Evolutionary conservation across 2,113 vertebrate genomes (phyloP), one percentile per base, ranked within the genome.

Genomic region (Zosterops hypoxanthus): DNA sequence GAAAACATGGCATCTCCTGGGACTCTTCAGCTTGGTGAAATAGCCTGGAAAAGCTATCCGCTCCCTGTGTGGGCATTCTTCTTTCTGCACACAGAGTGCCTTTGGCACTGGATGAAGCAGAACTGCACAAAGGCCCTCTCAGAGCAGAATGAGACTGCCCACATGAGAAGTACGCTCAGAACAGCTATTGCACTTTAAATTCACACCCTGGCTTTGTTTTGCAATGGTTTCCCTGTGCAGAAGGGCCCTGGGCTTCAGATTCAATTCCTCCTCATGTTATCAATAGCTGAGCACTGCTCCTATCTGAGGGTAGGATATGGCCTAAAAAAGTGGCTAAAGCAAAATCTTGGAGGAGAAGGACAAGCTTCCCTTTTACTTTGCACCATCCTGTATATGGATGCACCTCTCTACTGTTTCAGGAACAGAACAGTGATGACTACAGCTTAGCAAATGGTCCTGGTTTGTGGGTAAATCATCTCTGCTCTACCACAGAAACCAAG

Each of bases 11-110:
- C 64, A 86, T 97, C 95, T 94, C 96, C 77, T n/a, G 95, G 94
- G 96, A 95, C 77, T 57, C n/a, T 46, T 79, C 91, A 87, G 84
- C 83, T 46, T 94, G 94, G 84, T 88, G 95, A 95, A 97, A 96
- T 34, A 95, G 92, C 57, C 86, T 82, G 81, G 86, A 95, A 97
- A 92, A 94, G 86, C 61, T 60, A 84, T 87, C 82, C 1, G 0
- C 95, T 95, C 95, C 60, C 94, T 97, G 94, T 97, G 96, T 95
- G 96, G 96, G 95, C 95, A 97, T 95, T 97, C 92, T 81, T 97
- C 76, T 92, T 75, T 90, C 93, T 95, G 93, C 70, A 76, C 86
- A 82, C 53, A 84, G 94, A 92, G 69, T 29, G 94, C 53, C 86
- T 94, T 85, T 96, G 96, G 96, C 95, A 94, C 36, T 11, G 61